Conservation (phyloP, 64 coral and sea anemone species). For the Stichodactyla mertensii region DNA sequence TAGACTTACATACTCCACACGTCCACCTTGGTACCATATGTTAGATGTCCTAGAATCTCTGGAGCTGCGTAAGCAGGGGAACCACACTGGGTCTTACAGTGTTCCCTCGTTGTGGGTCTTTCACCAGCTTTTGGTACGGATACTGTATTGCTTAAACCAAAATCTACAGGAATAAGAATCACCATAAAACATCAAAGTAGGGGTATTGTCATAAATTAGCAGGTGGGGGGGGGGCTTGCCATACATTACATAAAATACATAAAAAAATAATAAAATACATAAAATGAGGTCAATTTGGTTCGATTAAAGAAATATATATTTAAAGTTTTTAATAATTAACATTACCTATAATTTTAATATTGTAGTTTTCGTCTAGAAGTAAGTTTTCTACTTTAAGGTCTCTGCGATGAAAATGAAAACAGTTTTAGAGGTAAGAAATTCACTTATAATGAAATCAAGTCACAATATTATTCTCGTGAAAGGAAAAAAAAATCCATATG, state of each 20-base stretch:
- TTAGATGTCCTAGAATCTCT: conserved; percentile 87
- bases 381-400: conserved; percentile 98
- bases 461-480: too few relatives aligned
- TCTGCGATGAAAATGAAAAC: conserved; percentile 28
- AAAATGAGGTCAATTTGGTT: too few relatives aligned
- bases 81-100: conserved; percentile 93
- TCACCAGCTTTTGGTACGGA: conserved; percentile 3
- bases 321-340: too few relatives aligned
- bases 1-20: conserved; percentile 95
- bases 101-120: conserved; percentile 24
- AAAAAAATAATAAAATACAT: too few relatives aligned
- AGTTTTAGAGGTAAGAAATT: too few relatives aligned
- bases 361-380: conserved; percentile 80
- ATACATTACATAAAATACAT: too few relatives aligned
- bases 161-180: conserved; percentile 49
- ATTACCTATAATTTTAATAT: conserved; percentile 97
- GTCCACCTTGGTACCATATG: conserved; percentile 86
- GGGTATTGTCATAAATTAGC: not conserved
- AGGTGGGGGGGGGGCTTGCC: too few relatives aligned
- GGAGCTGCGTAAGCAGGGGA: conserved; percentile 97
- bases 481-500: too few relatives aligned
- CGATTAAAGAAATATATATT: too few relatives aligned
- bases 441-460: too few relatives aligned
- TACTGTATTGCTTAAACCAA: conserved; percentile 86
- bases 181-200: not conserved